Evolutionary conservation across 2,797 vertebrate species (phyloP).

Genomic region (Gambelia wislizenii): DNA sequence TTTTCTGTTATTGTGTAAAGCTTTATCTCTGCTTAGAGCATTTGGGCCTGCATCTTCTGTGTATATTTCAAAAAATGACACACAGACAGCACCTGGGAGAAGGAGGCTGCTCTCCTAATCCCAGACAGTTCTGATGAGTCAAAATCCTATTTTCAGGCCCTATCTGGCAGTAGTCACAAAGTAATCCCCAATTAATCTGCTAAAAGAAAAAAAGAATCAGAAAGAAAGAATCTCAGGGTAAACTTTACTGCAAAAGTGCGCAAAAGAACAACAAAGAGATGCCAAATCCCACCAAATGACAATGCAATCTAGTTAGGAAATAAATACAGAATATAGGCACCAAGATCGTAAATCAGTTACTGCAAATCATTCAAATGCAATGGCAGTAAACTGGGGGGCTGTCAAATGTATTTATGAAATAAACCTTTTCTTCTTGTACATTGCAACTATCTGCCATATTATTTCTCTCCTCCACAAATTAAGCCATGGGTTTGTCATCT

Average conservation of each 20-base stretch:
- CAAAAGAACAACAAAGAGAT: conserved; percentile 52
- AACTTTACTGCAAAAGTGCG: conserved; percentile 22
- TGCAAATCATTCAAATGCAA: conserved; percentile 9
- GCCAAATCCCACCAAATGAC: conserved; percentile 38
- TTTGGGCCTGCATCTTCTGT: conserved; percentile 49
- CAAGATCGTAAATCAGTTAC: conserved; percentile 21
- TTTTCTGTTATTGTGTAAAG: conserved; percentile 41
- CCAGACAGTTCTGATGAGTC: conserved; percentile 38
- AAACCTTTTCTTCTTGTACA: conserved; percentile 38
- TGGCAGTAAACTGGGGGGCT: neutral
- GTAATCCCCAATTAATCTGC: conserved; percentile 39
- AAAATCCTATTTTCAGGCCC: conserved; percentile 49
- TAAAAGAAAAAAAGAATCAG: conserved; percentile 34
- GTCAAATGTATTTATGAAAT: no score
- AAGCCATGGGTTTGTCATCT: neutral
- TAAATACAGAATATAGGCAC: conserved; percentile 40
- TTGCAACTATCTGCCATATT: neutral
- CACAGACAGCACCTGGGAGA: conserved; percentile 29
- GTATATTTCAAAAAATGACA: conserved; percentile 38
- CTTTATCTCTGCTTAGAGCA: conserved; percentile 43
- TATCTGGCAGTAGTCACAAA: conserved; percentile 49
- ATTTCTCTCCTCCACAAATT: neutral
- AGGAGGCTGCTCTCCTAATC: conserved; percentile 57
- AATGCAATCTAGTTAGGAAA: conserved; percentile 46
- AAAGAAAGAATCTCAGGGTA: conserved; percentile 59